These are phyloP conservation scores for Macropodus opercularis DNA, from an alignment of 2,797 vertebrate species.

Conservation along the genomic window DNA sequence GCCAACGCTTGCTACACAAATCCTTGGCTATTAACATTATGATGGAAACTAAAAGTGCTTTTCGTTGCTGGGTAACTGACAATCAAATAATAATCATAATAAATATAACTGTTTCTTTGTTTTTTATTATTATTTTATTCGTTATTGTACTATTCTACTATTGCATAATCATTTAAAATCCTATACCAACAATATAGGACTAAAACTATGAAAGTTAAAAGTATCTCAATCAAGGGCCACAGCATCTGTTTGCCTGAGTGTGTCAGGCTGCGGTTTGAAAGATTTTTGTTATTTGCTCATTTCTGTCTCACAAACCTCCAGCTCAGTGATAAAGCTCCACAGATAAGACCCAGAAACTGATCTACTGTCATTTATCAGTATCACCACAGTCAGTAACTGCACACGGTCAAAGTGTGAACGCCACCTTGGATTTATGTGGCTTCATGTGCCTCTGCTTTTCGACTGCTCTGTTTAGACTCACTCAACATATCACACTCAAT, in stretches of 20 bases:
- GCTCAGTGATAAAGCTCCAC: not conserved
- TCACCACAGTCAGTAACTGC: conserved; percentile 1
- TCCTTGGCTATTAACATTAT: too few relatives aligned
- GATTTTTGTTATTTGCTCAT: not conserved
- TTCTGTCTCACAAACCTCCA: not conserved
- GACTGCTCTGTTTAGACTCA: conserved; percentile 40
- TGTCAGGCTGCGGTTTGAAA: too few relatives aligned
- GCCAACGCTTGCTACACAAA: too few relatives aligned
- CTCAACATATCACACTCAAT: conserved; percentile 35
- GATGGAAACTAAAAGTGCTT: too few relatives aligned
- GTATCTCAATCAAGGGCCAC: too few relatives aligned
- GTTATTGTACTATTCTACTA: too few relatives aligned
- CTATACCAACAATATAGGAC: not conserved
- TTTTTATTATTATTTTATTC: too few relatives aligned
- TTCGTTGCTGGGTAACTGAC: too few relatives aligned
- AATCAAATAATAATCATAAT: too few relatives aligned
- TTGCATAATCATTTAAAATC: not conserved
- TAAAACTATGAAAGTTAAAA: too few relatives aligned
- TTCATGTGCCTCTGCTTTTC: conserved; percentile 18
- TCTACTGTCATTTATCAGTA: not conserved
- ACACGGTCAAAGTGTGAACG: conserved; percentile 9
- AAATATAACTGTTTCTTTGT: too few relatives aligned
- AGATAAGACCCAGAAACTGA: not conserved
- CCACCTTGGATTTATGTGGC: conserved; percentile 36
- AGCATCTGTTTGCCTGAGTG: too few relatives aligned